Evolutionary conservation across 2,888 invertebrate genomes (phyloP).

Genomic region (Gymnoscelis rufifasciata): DNA sequence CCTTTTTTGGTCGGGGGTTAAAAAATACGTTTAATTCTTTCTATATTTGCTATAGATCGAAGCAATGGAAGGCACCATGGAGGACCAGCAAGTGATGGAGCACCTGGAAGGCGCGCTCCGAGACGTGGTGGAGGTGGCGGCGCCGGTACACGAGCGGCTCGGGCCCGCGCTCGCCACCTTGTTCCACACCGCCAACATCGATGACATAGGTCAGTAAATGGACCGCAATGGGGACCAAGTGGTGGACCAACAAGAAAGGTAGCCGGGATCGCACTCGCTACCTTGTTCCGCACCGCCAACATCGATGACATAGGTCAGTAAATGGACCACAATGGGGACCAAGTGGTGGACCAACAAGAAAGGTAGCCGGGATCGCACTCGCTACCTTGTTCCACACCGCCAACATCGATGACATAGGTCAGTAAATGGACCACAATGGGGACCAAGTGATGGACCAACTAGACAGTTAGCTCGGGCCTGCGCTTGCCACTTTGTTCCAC

Average conservation of each 20-base stretch:
- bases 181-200: constrained; percentile 43
- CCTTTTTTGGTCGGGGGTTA: no score
- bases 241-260: not conserved
- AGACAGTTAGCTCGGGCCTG: constrained; percentile 43
- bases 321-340: not conserved
- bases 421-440: constrained; percentile 19
- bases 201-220: constrained; percentile 47
- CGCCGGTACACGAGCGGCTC: constrained; percentile 44
- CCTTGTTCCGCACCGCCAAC: constrained; percentile 51
- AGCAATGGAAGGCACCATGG: constrained; percentile 47
- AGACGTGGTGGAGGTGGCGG: constrained; percentile 38
- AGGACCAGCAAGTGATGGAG: constrained; percentile 41
- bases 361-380: constrained; percentile 46
- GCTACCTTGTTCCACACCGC: constrained; percentile 57
- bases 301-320: constrained; percentile 47
- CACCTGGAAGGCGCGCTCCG: constrained; percentile 53
- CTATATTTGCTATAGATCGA: constrained; percentile 38
- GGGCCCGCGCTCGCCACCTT: constrained; percentile 60
- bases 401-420: constrained; percentile 43
- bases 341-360: not conserved
- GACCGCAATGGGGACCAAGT: not conserved
- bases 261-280: constrained; percentile 54
- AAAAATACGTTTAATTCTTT: not conserved
- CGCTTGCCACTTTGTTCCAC: constrained; percentile 57
- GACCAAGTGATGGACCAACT: not conserved